phyloP scores from a whole-genome alignment of 2,113 vertebrate genomes.

The Ovibos moschatus region DNA sequence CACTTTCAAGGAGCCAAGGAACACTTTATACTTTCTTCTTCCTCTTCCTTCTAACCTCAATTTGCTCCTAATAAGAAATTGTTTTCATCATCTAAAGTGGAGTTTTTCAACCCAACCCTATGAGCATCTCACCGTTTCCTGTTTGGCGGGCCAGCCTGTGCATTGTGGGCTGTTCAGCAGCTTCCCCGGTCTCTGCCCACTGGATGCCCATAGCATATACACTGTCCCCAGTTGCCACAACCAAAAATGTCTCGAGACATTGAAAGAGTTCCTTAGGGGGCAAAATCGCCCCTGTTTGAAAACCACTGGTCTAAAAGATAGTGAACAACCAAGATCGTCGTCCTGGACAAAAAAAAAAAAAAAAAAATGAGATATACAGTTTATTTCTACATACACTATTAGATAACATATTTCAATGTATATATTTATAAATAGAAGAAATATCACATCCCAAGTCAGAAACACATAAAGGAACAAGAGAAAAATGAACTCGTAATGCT shows the following conservation, averaged over 20 bases:
- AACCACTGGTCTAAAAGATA: background rate
- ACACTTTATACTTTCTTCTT: background rate
- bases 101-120: background rate
- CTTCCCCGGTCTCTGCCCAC: background rate
- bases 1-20: background rate
- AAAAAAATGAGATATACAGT: background rate
- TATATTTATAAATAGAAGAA: conserved; percentile 31
- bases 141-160: background rate
- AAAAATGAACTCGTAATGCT: conserved; percentile 1
- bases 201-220: background rate
- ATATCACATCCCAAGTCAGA: conserved; percentile 28
- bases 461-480: conserved; percentile 35
- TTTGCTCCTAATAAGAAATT: background rate
- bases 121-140: background rate
- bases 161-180: background rate
- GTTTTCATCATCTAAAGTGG: background rate
- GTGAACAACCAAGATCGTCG: background rate
- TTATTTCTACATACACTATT: background rate
- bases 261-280: background rate
- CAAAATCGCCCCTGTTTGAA: background rate
- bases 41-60: conserved; percentile 19
- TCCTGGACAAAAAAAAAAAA: background rate
- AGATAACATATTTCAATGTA: background rate
- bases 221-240: background rate
- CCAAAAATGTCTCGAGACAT: background rate